phyloP scores from a whole-genome alignment of 64 coral and sea anemone species.

The Orbicella faveolata region DNA sequence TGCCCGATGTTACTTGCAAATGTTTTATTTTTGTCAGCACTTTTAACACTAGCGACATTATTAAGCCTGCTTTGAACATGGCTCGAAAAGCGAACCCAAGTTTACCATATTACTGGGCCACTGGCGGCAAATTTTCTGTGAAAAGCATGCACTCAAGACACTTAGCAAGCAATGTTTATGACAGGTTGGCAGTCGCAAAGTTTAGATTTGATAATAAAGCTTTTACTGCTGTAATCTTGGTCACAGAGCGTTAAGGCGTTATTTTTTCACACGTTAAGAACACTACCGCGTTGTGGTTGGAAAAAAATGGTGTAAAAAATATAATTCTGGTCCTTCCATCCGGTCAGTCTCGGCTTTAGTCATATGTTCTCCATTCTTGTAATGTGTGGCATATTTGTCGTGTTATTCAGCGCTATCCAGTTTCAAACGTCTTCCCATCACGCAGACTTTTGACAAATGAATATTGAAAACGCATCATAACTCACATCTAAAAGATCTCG shows the following conservation, averaged over 20 bases:
- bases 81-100: background rate
- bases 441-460: background rate
- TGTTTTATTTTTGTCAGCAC: no score
- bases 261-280: background rate
- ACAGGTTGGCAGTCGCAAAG: background rate
- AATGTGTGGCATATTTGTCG: background rate
- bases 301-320: background rate
- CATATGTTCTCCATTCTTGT: background rate
- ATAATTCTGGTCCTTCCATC: background rate
- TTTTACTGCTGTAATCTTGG: background rate
- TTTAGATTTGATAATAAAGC: background rate
- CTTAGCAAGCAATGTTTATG: background rate
- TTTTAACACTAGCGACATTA: no score
- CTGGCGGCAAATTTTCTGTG: background rate
- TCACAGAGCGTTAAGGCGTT: background rate
- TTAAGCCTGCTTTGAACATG: background rate
- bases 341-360: no score
- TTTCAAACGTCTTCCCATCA: background rate
- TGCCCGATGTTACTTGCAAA: no score
- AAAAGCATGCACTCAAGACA: background rate
- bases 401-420: background rate
- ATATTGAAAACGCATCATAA: no score
- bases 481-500: no score
- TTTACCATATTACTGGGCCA: background rate
- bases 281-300: background rate